Evolutionary conservation across 2,888 invertebrate genomes (phyloP).

Genomic region (Acanthococcus lagerstroemiae): DNA sequence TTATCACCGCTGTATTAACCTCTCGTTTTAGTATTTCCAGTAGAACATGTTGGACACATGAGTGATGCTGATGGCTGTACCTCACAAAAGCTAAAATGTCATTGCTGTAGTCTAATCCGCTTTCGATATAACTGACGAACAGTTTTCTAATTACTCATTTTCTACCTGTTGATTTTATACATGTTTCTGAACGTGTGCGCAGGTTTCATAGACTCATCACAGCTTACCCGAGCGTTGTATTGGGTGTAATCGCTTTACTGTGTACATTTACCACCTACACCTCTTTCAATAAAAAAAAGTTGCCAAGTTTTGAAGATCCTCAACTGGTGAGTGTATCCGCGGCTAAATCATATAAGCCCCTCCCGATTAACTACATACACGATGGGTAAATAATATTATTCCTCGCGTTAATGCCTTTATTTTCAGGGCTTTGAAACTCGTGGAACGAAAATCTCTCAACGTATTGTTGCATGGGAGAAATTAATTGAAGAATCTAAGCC

Average conservation of each 20-base stretch:
- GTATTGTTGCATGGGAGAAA: constrained; percentile 75
- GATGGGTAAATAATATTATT: background rate
- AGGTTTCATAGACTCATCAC: constrained; percentile 8
- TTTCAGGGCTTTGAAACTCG: constrained; percentile 79
- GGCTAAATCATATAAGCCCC: background rate
- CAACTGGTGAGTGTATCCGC: constrained; percentile 4
- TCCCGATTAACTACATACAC: background rate
- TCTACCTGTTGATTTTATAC: too few species aligned
- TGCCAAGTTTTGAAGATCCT: constrained; percentile 24
- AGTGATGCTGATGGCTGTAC: too few species aligned
- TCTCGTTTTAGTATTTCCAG: too few species aligned
- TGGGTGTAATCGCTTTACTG: background rate
- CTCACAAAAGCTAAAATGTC: too few species aligned
- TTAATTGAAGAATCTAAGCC: constrained; percentile 63
- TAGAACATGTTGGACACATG: too few species aligned
- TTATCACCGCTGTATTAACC: too few species aligned
- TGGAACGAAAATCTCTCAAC: constrained; percentile 71
- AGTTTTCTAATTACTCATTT: too few species aligned
- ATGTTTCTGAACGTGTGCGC: background rate
- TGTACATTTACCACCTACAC: constrained; percentile 1
- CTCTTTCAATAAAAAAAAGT: constrained; percentile 7
- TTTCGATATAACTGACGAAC: too few species aligned
- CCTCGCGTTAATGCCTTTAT: background rate
- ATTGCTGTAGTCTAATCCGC: too few species aligned
- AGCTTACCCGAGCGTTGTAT: background rate